Evolutionary conservation across 1,140 invertebrate species (phyloP).

Genomic region (Drosophila funebris): DNA sequence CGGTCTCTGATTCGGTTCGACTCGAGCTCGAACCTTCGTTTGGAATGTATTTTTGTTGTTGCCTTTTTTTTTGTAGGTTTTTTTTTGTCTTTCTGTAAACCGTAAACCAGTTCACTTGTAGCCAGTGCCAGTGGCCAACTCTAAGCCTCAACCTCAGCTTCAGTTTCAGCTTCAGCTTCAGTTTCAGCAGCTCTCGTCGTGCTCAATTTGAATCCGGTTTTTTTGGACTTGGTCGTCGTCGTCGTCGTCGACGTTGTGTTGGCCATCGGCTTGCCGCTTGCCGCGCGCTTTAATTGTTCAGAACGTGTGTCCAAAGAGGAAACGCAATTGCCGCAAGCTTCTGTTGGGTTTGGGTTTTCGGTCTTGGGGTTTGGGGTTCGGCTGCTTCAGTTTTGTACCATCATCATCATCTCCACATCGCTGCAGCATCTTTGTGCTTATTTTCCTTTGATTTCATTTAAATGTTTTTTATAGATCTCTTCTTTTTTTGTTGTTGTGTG

Average conservation of each 20-base stretch:
- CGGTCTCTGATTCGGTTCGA: constrained; percentile 11
- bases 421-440: constrained; percentile 46
- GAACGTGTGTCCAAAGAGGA: constrained; percentile 76
- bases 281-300: constrained; percentile 74
- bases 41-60: constrained; percentile 52
- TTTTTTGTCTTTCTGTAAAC: constrained; percentile 40
- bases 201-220: constrained; percentile 77
- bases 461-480: constrained; percentile 42
- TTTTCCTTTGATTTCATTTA: constrained; percentile 75
- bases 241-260: constrained; percentile 24
- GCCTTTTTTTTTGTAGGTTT: constrained; percentile 40
- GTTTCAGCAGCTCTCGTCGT: constrained; percentile 58
- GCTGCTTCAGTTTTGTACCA: constrained; percentile 28
- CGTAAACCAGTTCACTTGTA: constrained; percentile 82
- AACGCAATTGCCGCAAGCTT: constrained; percentile 81
- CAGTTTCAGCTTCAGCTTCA: constrained; percentile 17
- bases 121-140: constrained; percentile 77
- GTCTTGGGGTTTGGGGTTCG: constrained; percentile 37
- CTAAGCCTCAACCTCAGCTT: constrained; percentile 48
- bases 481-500: constrained; percentile 36
- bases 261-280: constrained; percentile 57
- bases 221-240: constrained; percentile 50
- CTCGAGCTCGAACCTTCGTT: constrained; percentile 69
- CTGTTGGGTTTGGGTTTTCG: constrained; percentile 58
- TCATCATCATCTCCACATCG: constrained; percentile 62